phyloP scores from a whole-genome alignment of 2,113 vertebrate species.

The Nothoprocta pentlandii region DNA sequence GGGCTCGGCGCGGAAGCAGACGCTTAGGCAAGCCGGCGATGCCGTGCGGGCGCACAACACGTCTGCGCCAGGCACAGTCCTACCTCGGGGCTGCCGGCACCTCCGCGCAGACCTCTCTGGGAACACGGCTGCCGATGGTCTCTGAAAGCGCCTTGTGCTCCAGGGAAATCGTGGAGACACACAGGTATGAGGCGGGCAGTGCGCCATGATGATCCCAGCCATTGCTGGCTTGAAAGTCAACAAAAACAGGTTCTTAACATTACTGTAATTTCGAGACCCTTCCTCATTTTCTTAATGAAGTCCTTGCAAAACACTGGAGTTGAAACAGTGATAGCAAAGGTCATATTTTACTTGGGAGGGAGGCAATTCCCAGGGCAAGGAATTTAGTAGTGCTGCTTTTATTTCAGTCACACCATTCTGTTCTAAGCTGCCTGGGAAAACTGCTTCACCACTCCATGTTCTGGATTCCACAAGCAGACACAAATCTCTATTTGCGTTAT shows the following conservation, averaged over 20 bases:
- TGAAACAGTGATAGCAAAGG: neutral
- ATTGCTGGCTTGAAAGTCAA: neutral
- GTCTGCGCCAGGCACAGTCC: too few species aligned
- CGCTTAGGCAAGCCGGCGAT: too few species aligned
- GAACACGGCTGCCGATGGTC: fast-evolving
- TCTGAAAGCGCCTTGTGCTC: neutral
- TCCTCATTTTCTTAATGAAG: fast-evolving
- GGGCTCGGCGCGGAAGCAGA: neutral
- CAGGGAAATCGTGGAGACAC: neutral
- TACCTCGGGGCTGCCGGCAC: neutral
- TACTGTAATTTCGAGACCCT: neutral
- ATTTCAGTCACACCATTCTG: neutral
- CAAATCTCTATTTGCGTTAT: neutral
- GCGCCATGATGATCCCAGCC: neutral
- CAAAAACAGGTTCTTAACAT: neutral
- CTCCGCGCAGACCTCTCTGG: neutral
- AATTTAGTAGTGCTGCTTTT: neutral
- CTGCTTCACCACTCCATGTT: fast-evolving
- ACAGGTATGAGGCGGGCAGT: neutral
- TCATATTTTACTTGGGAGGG: neutral
- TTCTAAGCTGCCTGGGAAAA: neutral
- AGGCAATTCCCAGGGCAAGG: neutral
- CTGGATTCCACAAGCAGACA: neutral
- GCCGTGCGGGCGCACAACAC: fast-evolving
- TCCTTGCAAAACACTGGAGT: neutral